Percentiles rank a stretch among this genome's conserved stretches.
phyloP scores from a whole-genome alignment of 2,113 vertebrate species.

The Daboia siamensis region DNA sequence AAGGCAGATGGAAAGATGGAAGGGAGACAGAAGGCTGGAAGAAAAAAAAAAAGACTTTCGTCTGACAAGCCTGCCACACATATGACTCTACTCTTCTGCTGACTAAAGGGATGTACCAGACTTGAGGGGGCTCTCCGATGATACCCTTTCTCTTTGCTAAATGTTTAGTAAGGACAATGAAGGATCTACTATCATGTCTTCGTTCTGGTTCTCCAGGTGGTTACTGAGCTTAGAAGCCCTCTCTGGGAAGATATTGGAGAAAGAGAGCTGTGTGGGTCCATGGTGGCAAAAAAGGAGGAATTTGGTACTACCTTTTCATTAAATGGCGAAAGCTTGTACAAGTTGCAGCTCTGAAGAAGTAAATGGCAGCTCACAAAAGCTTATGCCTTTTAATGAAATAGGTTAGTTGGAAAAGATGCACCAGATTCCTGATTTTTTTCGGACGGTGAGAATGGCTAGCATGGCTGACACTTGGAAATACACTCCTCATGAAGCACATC shows the following conservation, averaged over 20 bases:
- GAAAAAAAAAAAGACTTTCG: background rate
- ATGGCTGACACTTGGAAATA: background rate
- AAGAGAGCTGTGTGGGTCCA: background rate
- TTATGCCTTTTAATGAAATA: background rate
- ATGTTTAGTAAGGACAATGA: background rate
- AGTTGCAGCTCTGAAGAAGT: background rate
- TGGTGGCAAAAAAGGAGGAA: background rate
- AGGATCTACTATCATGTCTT: background rate
- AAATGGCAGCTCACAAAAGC: background rate
- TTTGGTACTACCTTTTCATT: background rate
- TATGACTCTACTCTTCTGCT: background rate
- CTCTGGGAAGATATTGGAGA: background rate
- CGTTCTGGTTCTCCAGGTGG: background rate
- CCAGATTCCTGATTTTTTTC: background rate
- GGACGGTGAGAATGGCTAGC: background rate
- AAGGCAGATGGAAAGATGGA: background rate
- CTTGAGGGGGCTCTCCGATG: background rate
- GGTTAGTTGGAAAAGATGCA: background rate
- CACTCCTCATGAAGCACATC: background rate
- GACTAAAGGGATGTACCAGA: background rate
- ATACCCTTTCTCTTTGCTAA: background rate
- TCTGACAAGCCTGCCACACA: background rate
- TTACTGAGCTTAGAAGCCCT: background rate
- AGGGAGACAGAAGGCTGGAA: background rate
- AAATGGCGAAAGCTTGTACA: background rate